A percentile compares a stretch with the other conserved stretches of the same genome.
Evolutionary conservation across 92 coral and sea anemone genomes (phyloP).

Genomic region (Porites lobata): DNA sequence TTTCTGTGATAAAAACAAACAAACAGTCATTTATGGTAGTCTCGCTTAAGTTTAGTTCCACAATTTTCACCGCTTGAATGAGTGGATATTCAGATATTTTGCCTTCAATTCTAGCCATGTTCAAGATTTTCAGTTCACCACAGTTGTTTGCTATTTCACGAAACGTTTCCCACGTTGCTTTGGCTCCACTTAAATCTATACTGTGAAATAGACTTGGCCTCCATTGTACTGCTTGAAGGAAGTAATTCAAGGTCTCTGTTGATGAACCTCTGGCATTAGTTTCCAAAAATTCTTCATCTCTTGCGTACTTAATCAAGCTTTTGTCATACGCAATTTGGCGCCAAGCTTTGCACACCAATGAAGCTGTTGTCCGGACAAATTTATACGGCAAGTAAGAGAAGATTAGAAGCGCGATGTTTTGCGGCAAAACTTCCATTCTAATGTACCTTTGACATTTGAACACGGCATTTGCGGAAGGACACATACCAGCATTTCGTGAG

Average conservation of each 20-base stretch:
- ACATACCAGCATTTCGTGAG: neutral
- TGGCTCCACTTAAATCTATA: constrained; percentile 11
- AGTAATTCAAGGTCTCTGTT: constrained; percentile 8
- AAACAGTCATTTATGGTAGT: constrained; percentile 2
- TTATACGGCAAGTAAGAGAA: constrained; percentile 27
- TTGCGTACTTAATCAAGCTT: neutral
- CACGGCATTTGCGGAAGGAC: neutral
- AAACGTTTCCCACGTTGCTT: constrained; percentile 9
- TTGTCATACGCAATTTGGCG: constrained; percentile 10
- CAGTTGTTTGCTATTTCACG: neutral
- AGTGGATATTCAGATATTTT: neutral
- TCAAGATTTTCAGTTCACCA: neutral
- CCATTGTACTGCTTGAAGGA: constrained; percentile 15
- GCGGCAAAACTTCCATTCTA: constrained; percentile 1
- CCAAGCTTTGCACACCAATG: constrained; percentile 39
- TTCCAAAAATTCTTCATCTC: neutral
- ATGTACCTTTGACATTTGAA: neutral
- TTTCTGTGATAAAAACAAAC: neutral
- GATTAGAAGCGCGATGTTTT: neutral
- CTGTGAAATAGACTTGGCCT: constrained; percentile 14
- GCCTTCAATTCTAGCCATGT: constrained; percentile 17
- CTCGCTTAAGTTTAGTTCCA: constrained; percentile 25
- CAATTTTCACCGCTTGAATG: neutral
- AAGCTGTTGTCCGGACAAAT: constrained; percentile 19
- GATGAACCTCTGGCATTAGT: neutral